phyloP scores from a whole-genome alignment of 2,888 invertebrate genomes.

The Metopia argyrocephala region DNA sequence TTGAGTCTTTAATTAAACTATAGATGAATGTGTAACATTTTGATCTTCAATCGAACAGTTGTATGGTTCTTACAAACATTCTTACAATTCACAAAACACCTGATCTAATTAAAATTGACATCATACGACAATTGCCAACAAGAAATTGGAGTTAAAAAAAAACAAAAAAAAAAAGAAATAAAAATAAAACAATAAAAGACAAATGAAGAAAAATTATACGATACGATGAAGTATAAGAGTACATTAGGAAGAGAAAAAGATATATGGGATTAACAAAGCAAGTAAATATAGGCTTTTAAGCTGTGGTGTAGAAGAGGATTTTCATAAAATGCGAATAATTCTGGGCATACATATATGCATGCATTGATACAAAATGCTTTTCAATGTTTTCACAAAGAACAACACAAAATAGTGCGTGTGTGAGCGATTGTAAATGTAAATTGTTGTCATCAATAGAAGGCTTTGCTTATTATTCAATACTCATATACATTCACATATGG shows the following conservation, averaged over 20 bases:
- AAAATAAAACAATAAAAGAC: too few relatives aligned
- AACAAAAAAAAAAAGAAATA: neutral
- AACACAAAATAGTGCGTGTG: neutral
- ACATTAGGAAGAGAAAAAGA: neutral
- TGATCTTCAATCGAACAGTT: slow-evolving; percentile 13
- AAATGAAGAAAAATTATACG: too few relatives aligned
- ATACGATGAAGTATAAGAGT: too few relatives aligned
- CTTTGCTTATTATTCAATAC: too few relatives aligned
- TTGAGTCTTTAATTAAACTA: neutral
- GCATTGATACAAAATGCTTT: neutral
- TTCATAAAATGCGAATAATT: neutral
- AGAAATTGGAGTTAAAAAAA: neutral
- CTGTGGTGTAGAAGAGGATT: too few relatives aligned
- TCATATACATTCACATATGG: too few relatives aligned
- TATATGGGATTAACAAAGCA: too few relatives aligned
- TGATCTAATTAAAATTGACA: slow-evolving; percentile 64
- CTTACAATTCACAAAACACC: slow-evolving; percentile 49
- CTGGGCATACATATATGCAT: neutral
- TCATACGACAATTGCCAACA: slow-evolving; percentile 41
- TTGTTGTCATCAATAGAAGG: too few relatives aligned
- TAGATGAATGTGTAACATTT: slow-evolving; percentile 4
- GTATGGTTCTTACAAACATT: slow-evolving; percentile 33
- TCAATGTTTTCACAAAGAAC: neutral
- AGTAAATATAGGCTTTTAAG: too few relatives aligned
- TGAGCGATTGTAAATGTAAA: too few relatives aligned